A percentile compares a stretch with the other conserved stretches of the same genome.
phyloP scores from a whole-genome alignment of 1,140 invertebrate genomes.

The Musca vetustissima region DNA sequence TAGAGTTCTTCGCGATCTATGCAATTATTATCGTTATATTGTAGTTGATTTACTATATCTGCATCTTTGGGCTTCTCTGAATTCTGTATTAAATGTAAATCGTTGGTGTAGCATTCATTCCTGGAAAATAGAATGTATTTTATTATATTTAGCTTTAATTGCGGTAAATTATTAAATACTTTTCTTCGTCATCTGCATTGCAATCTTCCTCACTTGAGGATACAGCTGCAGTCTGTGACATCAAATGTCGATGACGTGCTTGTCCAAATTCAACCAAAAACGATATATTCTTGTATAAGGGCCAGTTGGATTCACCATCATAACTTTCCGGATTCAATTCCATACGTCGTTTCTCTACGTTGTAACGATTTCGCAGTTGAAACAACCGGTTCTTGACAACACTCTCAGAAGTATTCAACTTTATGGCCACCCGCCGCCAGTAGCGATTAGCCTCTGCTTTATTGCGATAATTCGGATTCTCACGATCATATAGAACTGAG shows the following conservation, averaged over 20 bases:
- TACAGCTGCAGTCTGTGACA: not conserved
- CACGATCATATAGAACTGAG: conserved; percentile 26
- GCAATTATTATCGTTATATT: not conserved
- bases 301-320: conserved; percentile 37
- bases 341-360: conserved; percentile 51
- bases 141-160: too few species aligned
- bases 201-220: conserved; percentile 28
- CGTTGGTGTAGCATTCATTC: not conserved
- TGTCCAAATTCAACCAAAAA: conserved; percentile 51
- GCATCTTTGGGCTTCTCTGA: not conserved
- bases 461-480: conserved; percentile 25
- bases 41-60: not conserved
- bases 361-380: conserved; percentile 51
- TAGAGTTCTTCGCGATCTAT: too few species aligned
- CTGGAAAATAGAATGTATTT: too few species aligned
- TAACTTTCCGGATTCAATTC: conserved; percentile 28
- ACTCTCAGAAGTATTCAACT: conserved; percentile 6
- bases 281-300: conserved; percentile 47
- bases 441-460: conserved; percentile 6
- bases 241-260: conserved; percentile 34
- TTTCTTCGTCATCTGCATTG: conserved; percentile 27
- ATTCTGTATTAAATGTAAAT: not conserved
- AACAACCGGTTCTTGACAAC: conserved; percentile 50
- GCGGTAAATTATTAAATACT: not conserved
- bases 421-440: conserved; percentile 24